phyloP scores from a whole-genome alignment of 64 coral and sea anemone species.

The Montipora cactus region DNA sequence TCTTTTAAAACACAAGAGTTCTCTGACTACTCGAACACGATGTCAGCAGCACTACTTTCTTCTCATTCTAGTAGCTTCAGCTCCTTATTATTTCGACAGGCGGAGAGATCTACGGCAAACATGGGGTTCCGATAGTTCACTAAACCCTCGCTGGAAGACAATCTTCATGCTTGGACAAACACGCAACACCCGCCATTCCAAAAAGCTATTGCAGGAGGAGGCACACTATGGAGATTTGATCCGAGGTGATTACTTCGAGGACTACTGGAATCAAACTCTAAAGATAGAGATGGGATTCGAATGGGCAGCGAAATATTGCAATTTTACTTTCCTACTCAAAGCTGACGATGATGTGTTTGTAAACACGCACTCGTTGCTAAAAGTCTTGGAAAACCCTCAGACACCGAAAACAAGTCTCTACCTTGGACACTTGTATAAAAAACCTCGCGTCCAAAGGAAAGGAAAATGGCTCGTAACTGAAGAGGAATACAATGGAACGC shows the following conservation, averaged over 20 bases:
- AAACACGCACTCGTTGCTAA: slow-evolving; percentile 47
- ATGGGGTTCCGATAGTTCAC: slow-evolving; percentile 58
- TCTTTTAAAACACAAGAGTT: background rate
- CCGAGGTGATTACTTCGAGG: slow-evolving; percentile 39
- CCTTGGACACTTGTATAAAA: slow-evolving; percentile 62
- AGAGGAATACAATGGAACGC: slow-evolving; percentile 58
- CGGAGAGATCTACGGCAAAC: slow-evolving; percentile 68
- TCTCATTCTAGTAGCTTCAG: slow-evolving; percentile 72
- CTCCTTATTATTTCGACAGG: slow-evolving; percentile 38
- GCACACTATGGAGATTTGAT: slow-evolving; percentile 76
- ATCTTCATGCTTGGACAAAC: slow-evolving; percentile 61
- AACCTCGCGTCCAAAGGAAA: slow-evolving; percentile 9
- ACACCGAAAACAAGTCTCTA: slow-evolving; percentile 56
- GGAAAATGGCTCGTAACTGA: slow-evolving; percentile 10
- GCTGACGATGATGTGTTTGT: slow-evolving; percentile 75
- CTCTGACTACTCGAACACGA: background rate
- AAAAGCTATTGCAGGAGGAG: slow-evolving; percentile 13
- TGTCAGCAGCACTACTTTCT: slow-evolving; percentile 43
- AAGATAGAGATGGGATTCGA: slow-evolving; percentile 74
- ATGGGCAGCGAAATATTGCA: slow-evolving; percentile 72
- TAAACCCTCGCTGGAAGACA: slow-evolving; percentile 57
- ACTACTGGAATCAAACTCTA: slow-evolving; percentile 51
- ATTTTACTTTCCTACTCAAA: slow-evolving; percentile 77
- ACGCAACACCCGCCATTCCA: slow-evolving; percentile 34
- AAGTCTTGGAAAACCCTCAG: background rate